Percentiles rank a stretch among this genome's conserved stretches.
Evolutionary conservation across 2,113 vertebrate species (phyloP).

Genomic region (Tyrannus savana): DNA sequence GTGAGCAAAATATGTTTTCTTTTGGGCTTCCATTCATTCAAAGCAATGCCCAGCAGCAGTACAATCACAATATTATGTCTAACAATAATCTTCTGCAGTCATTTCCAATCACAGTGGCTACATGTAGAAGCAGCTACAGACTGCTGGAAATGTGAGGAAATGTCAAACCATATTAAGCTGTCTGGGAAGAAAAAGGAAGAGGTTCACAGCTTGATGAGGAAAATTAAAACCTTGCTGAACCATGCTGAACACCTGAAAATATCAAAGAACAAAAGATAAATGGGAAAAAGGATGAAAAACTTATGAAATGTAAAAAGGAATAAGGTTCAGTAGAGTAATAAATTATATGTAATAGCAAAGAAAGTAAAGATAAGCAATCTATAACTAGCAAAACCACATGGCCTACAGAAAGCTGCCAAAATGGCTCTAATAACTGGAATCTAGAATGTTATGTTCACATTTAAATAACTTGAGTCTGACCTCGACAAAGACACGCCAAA

Average conservation of each 20-base stretch:
- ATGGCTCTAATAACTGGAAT: not conserved
- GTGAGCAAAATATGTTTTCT: not conserved
- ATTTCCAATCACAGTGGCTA: constrained; percentile 45
- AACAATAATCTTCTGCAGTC: constrained; percentile 55
- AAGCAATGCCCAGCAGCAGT: constrained; percentile 47
- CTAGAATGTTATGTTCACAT: not conserved
- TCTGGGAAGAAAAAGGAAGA: constrained; percentile 42
- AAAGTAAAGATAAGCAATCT: constrained; percentile 10
- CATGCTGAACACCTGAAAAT: constrained; percentile 28
- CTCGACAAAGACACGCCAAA: not conserved
- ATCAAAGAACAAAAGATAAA: constrained; percentile 47
- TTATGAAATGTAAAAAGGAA: constrained; percentile 37
- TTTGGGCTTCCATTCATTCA: not conserved
- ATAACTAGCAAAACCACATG: not conserved
- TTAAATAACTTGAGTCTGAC: not conserved
- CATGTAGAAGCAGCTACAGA: constrained; percentile 9
- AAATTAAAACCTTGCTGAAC: constrained; percentile 59
- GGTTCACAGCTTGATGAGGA: constrained; percentile 40
- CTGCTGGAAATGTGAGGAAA: constrained; percentile 34
- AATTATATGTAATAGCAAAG: not conserved
- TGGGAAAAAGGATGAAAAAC: constrained; percentile 1
- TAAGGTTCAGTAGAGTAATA: not conserved
- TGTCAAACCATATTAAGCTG: constrained; percentile 31
- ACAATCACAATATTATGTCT: constrained; percentile 29
- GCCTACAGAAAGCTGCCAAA: not conserved